Base-by-base conservation (phyloP, 2,113 vertebrate genomes). In the Hoplias malabaricus region DNA sequence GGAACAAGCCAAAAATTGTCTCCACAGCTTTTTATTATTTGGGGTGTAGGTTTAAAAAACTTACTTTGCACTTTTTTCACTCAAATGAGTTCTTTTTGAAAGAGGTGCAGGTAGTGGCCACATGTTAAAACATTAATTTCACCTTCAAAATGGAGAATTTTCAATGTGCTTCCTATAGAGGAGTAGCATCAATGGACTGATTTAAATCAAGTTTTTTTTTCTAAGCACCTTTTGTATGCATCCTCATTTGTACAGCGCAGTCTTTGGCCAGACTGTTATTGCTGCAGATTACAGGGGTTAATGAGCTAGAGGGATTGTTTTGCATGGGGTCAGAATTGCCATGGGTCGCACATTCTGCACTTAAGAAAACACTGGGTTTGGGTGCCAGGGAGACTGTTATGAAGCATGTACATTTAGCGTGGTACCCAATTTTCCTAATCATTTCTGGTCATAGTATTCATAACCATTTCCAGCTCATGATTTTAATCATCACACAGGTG, bases 241-340 rank as follows among this genome's bases (percentile, higher is more conserved):
- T 71, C 57, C 14, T 12, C 38, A 43, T 73, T 73, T 70, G 73
- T 23, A 57, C 48, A 56, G 73, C 43, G 40, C 27, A 34, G 57
- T 54, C 50, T 48, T 43, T 31, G 34, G 46, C 46, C 14, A 62
- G 62, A 40, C 66, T 50, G 63, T 68, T 66, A 53, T 61, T 59
- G 23, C 27, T 77, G 69, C 50, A 19, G 42, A 53, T 66, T 38
- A 66, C 57, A 65, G 54, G 61, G 27, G 56, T 59, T 57, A 34
- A 69, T 23, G 50, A 16, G 54, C 42, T 21, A 72, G 21, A 69
- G 34, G 13, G 23, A 53, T 69, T 12, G 25, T 79, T 73, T 76
- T 74, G 74, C 61, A 82, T 76, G 68, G 57, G 33, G n/a, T 62
- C 65, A 80, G 40, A 75, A 69, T 63, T 78, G 61, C 70, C 69